Percentiles rank a stretch among this genome's conserved stretches.
phyloP scores from a whole-genome alignment of 2,797 vertebrate genomes.

The Thunnus albacares region DNA sequence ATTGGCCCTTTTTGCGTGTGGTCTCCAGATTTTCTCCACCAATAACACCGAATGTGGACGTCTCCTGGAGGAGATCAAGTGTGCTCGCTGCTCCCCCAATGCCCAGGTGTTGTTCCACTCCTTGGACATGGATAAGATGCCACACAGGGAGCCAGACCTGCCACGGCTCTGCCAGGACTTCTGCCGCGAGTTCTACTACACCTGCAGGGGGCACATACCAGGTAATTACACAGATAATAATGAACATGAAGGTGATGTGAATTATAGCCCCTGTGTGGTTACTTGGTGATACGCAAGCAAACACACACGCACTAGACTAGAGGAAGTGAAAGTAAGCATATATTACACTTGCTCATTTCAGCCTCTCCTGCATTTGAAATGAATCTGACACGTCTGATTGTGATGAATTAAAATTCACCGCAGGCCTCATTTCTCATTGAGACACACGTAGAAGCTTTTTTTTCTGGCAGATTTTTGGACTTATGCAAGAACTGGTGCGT shows the following conservation, averaged over 20 bases:
- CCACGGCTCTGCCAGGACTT: slow-evolving; percentile 97
- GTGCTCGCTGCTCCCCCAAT: slow-evolving; percentile 96
- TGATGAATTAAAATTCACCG: slow-evolving; percentile 54
- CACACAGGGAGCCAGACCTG: slow-evolving; percentile 92
- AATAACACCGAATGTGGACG: slow-evolving; percentile 98
- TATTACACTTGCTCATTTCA: slow-evolving; percentile 1
- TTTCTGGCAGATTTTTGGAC: slow-evolving; percentile 63
- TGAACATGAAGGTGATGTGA: slow-evolving; percentile 42
- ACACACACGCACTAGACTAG: slow-evolving; percentile 35
- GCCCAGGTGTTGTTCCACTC: slow-evolving; percentile 96
- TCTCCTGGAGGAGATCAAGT: slow-evolving; percentile 98
- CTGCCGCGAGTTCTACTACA: slow-evolving; percentile 99
- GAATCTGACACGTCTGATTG: slow-evolving; percentile 39
- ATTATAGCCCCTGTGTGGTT: slow-evolving; percentile 53
- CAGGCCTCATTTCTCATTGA: slow-evolving; percentile 46
- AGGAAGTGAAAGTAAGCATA: not conserved
- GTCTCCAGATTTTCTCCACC: slow-evolving; percentile 94
- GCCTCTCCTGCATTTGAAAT: slow-evolving; percentile 30
- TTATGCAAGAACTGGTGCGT: slow-evolving; percentile 72
- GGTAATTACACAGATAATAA: slow-evolving; percentile 87
- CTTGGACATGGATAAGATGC: slow-evolving; percentile 89
- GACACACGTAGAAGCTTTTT: slow-evolving; percentile 56
- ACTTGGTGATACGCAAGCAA: slow-evolving; percentile 53
- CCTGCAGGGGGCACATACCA: slow-evolving; percentile 96
- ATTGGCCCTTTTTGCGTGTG: slow-evolving; percentile 64